phyloP scores from a whole-genome alignment of 2,797 vertebrate species.

The Miichthys miiuy region DNA sequence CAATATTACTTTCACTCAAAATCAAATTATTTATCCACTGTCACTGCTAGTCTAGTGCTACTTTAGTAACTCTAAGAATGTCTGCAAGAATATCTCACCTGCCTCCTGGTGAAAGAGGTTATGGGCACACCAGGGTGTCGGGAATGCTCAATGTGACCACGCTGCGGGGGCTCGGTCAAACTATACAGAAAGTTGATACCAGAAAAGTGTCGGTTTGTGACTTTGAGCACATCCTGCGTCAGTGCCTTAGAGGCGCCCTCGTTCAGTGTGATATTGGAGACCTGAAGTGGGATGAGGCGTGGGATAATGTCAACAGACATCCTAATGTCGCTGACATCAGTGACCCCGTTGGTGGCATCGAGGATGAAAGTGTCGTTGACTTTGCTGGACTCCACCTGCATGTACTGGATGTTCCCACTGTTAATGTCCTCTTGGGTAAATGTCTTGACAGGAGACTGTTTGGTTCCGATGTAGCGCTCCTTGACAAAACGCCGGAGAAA shows the following conservation, averaged over 20 bases:
- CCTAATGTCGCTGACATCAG: slow-evolving; percentile 81
- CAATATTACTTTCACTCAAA: neutral
- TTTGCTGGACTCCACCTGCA: slow-evolving; percentile 84
- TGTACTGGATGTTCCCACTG: slow-evolving; percentile 88
- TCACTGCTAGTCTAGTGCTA: neutral
- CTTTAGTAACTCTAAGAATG: neutral
- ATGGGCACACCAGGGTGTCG: slow-evolving; percentile 84
- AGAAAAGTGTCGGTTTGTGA: slow-evolving; percentile 88
- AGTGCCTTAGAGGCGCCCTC: slow-evolving; percentile 89
- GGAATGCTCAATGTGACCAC: slow-evolving; percentile 89
- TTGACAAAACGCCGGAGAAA: slow-evolving; percentile 85
- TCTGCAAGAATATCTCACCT: slow-evolving; percentile 82
- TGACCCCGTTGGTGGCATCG: slow-evolving; percentile 87
- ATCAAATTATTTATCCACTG: slow-evolving; percentile 3
- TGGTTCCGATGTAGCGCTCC: slow-evolving; percentile 77
- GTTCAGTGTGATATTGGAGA: slow-evolving; percentile 89
- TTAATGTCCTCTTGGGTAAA: slow-evolving; percentile 91
- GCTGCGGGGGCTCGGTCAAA: slow-evolving; percentile 85
- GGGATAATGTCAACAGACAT: slow-evolving; percentile 90
- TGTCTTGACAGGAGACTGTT: slow-evolving; percentile 80
- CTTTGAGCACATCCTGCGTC: slow-evolving; percentile 85
- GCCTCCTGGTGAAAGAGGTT: slow-evolving; percentile 89
- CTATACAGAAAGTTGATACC: slow-evolving; percentile 89
- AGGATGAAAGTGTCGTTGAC: slow-evolving; percentile 85
- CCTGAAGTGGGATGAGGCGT: slow-evolving; percentile 86